Evolutionary conservation across 2,888 invertebrate species (phyloP).

Genomic region (Neuroscelio doddi): DNA sequence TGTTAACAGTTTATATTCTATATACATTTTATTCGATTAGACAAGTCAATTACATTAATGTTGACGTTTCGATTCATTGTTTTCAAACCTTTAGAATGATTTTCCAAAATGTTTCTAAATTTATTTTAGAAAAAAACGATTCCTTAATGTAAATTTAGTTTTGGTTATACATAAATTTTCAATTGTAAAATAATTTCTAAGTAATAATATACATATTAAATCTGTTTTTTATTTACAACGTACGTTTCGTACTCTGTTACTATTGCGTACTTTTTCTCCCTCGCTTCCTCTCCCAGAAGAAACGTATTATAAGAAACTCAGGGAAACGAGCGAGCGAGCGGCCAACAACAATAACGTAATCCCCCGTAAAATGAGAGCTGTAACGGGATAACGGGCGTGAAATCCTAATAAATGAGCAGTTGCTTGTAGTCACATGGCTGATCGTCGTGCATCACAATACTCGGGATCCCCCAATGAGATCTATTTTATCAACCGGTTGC

Average conservation of each 20-base stretch:
- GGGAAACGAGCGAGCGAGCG: slow-evolving; percentile 29
- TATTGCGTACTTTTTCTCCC: slow-evolving; percentile 38
- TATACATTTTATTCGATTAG: no score
- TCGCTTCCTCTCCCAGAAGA: slow-evolving; percentile 34
- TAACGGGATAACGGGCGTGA: slow-evolving; percentile 64
- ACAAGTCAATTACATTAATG: no score
- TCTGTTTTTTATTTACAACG: slow-evolving; percentile 13
- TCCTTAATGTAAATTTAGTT: no score
- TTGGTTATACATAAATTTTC: not conserved
- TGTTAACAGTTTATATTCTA: no score
- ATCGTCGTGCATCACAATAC: slow-evolving; percentile 48
- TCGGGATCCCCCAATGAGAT: slow-evolving; percentile 42
- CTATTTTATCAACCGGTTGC: slow-evolving; percentile 58
- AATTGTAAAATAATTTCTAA: not conserved
- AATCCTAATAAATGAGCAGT: slow-evolving; percentile 69
- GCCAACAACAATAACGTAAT: slow-evolving; percentile 55
- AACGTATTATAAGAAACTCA: slow-evolving; percentile 37
- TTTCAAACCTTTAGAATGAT: no score
- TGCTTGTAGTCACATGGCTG: no score
- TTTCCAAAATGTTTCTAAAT: no score
- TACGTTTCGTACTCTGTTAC: slow-evolving; percentile 25
- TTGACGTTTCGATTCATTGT: no score
- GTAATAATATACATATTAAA: not conserved
- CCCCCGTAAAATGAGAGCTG: slow-evolving; percentile 60
- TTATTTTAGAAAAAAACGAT: not conserved